Evolutionary conservation across 2,888 invertebrate genomes (phyloP), one percentile per base, ranked within the genome.

Genomic region (Hedya salicella): DNA sequence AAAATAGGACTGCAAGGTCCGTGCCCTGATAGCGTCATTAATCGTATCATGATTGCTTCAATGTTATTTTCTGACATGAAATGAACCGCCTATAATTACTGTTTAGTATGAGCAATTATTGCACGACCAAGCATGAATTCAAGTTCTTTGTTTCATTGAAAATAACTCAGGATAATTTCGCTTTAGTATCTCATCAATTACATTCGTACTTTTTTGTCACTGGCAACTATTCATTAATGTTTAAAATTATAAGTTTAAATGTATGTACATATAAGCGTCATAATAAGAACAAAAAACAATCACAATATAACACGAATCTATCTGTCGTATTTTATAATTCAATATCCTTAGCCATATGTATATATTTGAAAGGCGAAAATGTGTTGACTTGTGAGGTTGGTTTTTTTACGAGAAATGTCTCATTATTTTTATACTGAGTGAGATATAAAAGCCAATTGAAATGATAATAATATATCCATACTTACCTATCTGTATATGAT

Each of bases 41-140:
- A 36, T 54, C 25, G 39, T 32, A 56, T 30, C 44, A 13, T 57
- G 17, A 30, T 57, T 44, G 3, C 42, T 30, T 57, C 44, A 32
- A 46, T 32, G 57, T 57, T 57, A 32, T 57, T 57, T 32, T 46
- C 57, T 57, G 57, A 57, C 57, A 46, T 57, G 32, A 57, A 57
- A 32, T 46, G 30, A 46, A 32, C 44, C 32, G 30, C 56, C 44
- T 25, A 44, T 56, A 57, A 57, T 57, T 57, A 32, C 56, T 57
- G 56, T 44, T 44, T 57, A 57, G 44, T 57, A 44, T 44, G 32
- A 30, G 44, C 56, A 57, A 57, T 57, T 57, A 57, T 32, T 11
- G 13, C 44, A 57, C 53, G 39, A 53, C 44, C 25, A 30, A 57
- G 44, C 44, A 32, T 30, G 30, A n/a, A 56, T 56, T 17, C 40